A percentile compares a stretch with the other conserved stretches of the same genome.
phyloP scores from a whole-genome alignment of 2,113 vertebrate genomes.

The Gnathonemus longibarbis region DNA sequence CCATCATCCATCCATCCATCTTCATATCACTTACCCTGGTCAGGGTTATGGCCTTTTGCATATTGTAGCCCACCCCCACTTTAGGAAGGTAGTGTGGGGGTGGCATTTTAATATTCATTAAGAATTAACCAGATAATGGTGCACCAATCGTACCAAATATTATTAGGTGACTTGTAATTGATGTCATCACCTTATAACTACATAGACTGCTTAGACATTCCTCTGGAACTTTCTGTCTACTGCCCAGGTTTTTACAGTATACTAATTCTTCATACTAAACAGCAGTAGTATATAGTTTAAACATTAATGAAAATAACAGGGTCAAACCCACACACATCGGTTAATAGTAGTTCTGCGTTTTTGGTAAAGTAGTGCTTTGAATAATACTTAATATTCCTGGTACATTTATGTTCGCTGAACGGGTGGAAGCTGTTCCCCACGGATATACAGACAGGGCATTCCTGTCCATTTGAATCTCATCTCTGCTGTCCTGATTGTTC shows the following conservation, averaged over 20 bases:
- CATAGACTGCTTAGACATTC: neutral
- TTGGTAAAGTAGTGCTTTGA: neutral
- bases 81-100: neutral
- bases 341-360: neutral
- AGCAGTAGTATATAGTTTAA: neutral
- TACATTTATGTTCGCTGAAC: neutral
- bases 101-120: neutral
- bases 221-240: neutral
- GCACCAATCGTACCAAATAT: neutral
- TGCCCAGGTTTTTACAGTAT: neutral
- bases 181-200: neutral
- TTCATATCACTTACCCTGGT: neutral
- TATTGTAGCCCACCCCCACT: neutral
- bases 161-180: neutral
- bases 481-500: slow-evolving; percentile 19
- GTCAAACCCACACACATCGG: neutral
- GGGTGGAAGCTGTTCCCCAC: neutral
- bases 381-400: neutral
- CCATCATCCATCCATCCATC: neutral
- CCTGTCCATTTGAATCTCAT: slow-evolving; percentile 5
- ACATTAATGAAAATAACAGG: neutral
- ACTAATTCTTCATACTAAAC: neutral
- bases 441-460: neutral
- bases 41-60: neutral
- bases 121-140: neutral